A percentile compares a stretch with the other conserved stretches of the same genome.
phyloP scores from a whole-genome alignment of 1,140 invertebrate species.

The Cotesia typhae region DNA sequence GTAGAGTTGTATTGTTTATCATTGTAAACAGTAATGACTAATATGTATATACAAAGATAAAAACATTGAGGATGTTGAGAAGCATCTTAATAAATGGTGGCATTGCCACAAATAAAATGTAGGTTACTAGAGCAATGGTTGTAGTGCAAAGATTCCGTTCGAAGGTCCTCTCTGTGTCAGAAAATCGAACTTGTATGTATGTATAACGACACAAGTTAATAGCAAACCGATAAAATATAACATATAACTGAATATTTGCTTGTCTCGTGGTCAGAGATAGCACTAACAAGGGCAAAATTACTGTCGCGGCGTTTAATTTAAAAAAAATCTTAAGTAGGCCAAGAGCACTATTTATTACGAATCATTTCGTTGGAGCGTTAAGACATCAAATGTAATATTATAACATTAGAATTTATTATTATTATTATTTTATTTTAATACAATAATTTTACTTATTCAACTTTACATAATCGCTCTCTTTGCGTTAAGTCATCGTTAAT shows the following conservation, averaged over 20 bases:
- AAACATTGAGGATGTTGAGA: conserved; percentile 2
- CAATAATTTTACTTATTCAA: too few species aligned
- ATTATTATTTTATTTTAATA: too few species aligned
- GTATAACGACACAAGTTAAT: too few species aligned
- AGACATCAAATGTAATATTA: not conserved
- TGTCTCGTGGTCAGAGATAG: conserved; percentile 9
- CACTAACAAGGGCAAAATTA: conserved; percentile 11
- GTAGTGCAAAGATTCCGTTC: conserved; percentile 8
- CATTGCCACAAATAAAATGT: conserved; percentile 14
- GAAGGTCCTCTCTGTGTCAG: conserved; percentile 5
- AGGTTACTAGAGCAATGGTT: conserved; percentile 14
- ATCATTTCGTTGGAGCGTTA: not conserved
- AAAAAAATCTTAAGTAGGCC: conserved; percentile 1
- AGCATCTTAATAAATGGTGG: conserved; percentile 6
- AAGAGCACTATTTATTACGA: conserved; percentile 16
- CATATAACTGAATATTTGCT: not conserved
- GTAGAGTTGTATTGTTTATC: too few species aligned
- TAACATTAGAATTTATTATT: too few species aligned
- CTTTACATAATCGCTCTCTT: too few species aligned
- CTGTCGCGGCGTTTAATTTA: not conserved
- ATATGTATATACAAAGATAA: not conserved
- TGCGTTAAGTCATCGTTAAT: too few species aligned
- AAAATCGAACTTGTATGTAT: not conserved
- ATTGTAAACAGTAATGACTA: not conserved
- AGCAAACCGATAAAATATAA: not conserved